A percentile compares a stretch with the other conserved stretches of the same genome.
Conservation (phyloP, 2,888 invertebrate species). For the Ligdia adustata region DNA sequence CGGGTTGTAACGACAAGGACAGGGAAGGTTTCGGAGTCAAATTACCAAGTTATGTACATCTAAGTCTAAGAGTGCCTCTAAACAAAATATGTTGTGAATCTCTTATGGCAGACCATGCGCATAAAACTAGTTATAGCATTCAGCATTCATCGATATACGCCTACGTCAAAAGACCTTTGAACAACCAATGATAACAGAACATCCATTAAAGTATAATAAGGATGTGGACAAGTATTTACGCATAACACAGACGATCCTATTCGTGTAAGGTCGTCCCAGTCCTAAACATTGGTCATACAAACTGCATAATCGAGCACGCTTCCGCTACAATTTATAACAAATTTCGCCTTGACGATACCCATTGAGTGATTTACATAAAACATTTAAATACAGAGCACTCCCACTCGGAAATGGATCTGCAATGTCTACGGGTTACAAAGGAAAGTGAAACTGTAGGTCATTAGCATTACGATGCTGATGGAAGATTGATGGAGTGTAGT, state of each 20-base stretch:
- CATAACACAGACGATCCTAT: slow-evolving; percentile 44
- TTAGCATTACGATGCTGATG: slow-evolving; percentile 47
- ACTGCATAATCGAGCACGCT: slow-evolving; percentile 51
- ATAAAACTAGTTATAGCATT: no score
- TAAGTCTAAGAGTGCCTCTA: no score
- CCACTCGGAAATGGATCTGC: slow-evolving; percentile 52
- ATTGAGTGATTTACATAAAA: slow-evolving; percentile 42
- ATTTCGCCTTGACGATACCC: slow-evolving; percentile 48
- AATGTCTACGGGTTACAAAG: slow-evolving; percentile 51
- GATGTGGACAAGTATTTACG: slow-evolving; percentile 35
- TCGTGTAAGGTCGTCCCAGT: slow-evolving; percentile 46
- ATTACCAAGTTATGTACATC: no score
- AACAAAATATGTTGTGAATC: no score
- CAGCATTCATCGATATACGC: no score
- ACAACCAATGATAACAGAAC: slow-evolving; percentile 17
- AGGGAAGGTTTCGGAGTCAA: no score
- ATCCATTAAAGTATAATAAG: slow-evolving; percentile 32
- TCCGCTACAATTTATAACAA: slow-evolving; percentile 57
- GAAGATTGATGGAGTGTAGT: slow-evolving; percentile 55
- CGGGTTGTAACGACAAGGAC: no score
- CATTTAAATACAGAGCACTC: slow-evolving; percentile 43
- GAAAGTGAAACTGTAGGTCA: slow-evolving; percentile 61
- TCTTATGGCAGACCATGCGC: no score
- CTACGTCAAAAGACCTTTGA: slow-evolving; percentile 8
- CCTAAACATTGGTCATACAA: slow-evolving; percentile 48